These are phyloP conservation scores for Ectemnius cavifrons DNA, from an alignment of 2,888 invertebrate genomes.

Conservation along the genomic window DNA sequence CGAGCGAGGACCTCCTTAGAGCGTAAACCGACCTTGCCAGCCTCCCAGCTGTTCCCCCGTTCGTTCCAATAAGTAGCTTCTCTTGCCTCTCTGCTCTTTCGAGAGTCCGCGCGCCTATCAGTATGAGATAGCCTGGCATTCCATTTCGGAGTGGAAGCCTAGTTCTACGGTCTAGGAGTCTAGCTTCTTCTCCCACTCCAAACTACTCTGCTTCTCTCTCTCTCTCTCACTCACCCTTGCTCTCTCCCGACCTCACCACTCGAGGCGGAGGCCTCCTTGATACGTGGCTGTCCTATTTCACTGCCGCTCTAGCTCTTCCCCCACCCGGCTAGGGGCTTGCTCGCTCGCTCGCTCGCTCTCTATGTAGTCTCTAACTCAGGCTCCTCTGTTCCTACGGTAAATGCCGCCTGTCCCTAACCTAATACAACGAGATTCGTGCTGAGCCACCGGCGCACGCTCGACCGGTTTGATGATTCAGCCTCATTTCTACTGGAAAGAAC, in stretches of 20 bases:
- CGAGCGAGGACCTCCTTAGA: conserved; percentile 54
- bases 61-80: conserved; percentile 13
- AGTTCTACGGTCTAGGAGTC: neutral
- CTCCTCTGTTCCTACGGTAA: no score
- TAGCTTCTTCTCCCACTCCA: neutral
- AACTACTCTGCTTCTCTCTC: neutral
- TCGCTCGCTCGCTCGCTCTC: conserved; percentile 25
- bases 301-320: conserved; percentile 12
- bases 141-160: no score
- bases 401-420: conserved; percentile 71
- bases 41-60: conserved; percentile 23
- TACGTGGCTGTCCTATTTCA: conserved; percentile 9
- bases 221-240: neutral
- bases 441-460: conserved; percentile 59
- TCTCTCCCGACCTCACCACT: conserved; percentile 12
- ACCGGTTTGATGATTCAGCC: conserved; percentile 74
- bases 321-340: conserved; percentile 1
- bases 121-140: no score
- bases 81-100: conserved; percentile 5
- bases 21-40: conserved; percentile 41
- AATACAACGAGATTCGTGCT: conserved; percentile 71
- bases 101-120: neutral
- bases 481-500: conserved; percentile 68
- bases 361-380: conserved; percentile 56
- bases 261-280: neutral